Base-by-base conservation (phyloP, 1,140 invertebrate genomes). In the Lepidostoma basale region DNA sequence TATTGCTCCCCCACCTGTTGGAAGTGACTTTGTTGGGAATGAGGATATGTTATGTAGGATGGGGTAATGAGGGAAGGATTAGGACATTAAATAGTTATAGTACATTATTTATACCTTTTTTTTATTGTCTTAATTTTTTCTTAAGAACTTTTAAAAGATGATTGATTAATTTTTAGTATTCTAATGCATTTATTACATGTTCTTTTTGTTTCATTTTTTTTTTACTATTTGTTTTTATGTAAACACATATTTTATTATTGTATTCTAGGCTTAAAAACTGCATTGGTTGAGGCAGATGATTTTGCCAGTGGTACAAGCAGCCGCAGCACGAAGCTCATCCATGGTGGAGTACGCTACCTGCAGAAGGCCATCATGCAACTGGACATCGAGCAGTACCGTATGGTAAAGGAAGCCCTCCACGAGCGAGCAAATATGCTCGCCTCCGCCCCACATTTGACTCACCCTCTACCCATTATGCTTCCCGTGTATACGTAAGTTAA, bases 281-380 rank as follows among this genome's bases (percentile, higher is more conserved):
- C 96, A 0, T 78, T 99, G 26, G 93, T 99, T 1, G 98, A 99
- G 82, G 88, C 91, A 54, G 97, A 98, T 80, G 98, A 99, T 79
- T 99, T 99, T 85, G 91, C 95, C 4, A 96, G 95, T 64, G 98
- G 98, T 14, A 99, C 98, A 0, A 97, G 95, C 25, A 98, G 95
- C 66, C 85, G 94, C 44, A 97, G 94, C 75, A 99, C 98, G 0
- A 99, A 99, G 83, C 85, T 99, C 1, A 98, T 99, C 74, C 98
- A 99, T 82, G 98, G 98, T n/a, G 98, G 97, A 54, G 97, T 99
- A 0, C 86, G 97, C 47, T 99, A 98, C 81, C 83, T 99, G 30
- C 97, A 99, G 79, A 99, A 99, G 78, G 98, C 98, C 3, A 97
- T 99, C 65, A 88, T 99, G 85, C 87, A 94, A 73, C 81, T 98